A percentile compares a stretch with the other conserved stretches of the same genome.
Evolutionary conservation across 2,888 invertebrate species (phyloP).

Genomic region (Chalcis sispes): DNA sequence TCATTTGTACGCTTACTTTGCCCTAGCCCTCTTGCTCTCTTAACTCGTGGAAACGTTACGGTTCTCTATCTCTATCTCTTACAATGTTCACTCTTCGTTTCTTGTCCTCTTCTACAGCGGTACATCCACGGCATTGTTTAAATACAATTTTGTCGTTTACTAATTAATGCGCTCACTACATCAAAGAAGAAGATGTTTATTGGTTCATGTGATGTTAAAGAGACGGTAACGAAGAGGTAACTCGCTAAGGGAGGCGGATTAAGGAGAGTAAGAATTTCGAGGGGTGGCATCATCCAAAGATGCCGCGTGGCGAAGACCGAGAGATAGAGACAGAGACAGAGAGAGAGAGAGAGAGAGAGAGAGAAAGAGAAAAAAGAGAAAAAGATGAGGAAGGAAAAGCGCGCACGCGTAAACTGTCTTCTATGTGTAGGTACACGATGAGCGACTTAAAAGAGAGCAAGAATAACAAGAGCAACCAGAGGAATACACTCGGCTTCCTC

Average conservation of each 20-base stretch:
- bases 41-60: conserved; percentile 13
- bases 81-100: too few species aligned
- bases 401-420: too few species aligned
- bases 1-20: conserved; percentile 70
- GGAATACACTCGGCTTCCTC: conserved; percentile 53
- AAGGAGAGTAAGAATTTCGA: conserved; percentile 65
- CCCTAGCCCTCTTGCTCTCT: too few species aligned
- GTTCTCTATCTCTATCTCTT: too few species aligned
- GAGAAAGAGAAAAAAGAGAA: conserved; percentile 52
- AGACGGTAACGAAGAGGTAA: conserved; percentile 77
- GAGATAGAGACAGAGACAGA: conserved; percentile 53
- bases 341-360: conserved; percentile 45
- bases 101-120: too few species aligned
- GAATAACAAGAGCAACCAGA: conserved; percentile 53
- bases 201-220: conserved; percentile 78
- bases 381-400: conserved; percentile 51
- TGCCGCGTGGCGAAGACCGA: conserved; percentile 61
- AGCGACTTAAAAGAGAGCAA: conserved; percentile 49
- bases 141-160: conserved; percentile 81
- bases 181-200: conserved; percentile 79
- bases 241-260: conserved; percentile 67
- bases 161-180: conserved; percentile 79
- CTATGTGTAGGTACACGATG: conserved; percentile 6
- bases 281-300: conserved; percentile 66
- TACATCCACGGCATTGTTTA: conserved; percentile 77